phyloP scores from a whole-genome alignment of 1,140 invertebrate genomes.

The Drosophila lowei region DNA sequence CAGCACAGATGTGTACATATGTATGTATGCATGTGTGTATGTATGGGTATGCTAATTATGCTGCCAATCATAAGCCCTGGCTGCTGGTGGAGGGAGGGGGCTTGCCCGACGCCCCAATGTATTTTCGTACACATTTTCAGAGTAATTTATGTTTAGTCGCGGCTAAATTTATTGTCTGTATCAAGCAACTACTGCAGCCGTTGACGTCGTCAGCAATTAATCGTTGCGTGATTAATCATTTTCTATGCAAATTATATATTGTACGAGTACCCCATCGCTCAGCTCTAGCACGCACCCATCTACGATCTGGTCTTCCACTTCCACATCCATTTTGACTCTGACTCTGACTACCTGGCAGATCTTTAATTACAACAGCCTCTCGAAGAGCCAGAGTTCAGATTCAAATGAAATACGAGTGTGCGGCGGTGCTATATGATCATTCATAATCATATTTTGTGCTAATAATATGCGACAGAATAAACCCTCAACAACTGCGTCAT shows the following conservation, averaged over 20 bases:
- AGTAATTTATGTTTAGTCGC: conserved; percentile 43
- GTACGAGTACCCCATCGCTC: neutral
- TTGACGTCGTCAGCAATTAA: conserved; percentile 31
- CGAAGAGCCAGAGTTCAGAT: neutral
- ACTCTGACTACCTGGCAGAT: conserved; percentile 5
- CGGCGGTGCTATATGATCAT: conserved; percentile 16
- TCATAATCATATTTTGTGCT: conserved; percentile 41
- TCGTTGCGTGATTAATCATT: conserved; percentile 52
- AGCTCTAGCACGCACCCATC: conserved; percentile 15
- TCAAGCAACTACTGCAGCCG: conserved; percentile 37
- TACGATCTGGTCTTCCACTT: conserved; percentile 11
- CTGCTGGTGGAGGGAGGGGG: neutral
- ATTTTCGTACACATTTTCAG: conserved; percentile 23
- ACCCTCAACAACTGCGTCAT: conserved; percentile 30
- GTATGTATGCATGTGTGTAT: too few species aligned
- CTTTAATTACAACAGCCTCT: conserved; percentile 41
- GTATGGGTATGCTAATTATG: conserved; percentile 36
- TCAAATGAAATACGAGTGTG: conserved; percentile 9
- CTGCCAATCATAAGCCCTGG: conserved; percentile 41
- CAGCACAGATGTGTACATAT: neutral
- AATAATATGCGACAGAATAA: conserved; percentile 28
- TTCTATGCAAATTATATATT: conserved; percentile 55
- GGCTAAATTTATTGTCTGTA: conserved; percentile 31
- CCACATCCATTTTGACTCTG: neutral
- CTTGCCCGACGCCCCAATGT: conserved; percentile 12